phyloP scores from a whole-genome alignment of 2,113 vertebrate species.

The Amblyornis subalaris region DNA sequence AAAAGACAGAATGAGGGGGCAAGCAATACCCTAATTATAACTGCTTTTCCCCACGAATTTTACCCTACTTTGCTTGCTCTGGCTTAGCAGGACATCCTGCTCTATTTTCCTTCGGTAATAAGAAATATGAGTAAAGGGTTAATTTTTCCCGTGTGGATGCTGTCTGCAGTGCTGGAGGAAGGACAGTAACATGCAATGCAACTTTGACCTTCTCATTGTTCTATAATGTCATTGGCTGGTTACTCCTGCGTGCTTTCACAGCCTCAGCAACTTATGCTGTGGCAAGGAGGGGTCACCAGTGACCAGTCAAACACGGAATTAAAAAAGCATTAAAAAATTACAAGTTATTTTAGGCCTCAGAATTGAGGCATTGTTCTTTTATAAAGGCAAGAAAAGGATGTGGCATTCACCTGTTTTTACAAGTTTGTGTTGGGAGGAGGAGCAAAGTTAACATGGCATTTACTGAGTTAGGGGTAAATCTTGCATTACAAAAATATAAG shows the following conservation, averaged over 20 bases:
- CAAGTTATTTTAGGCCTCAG: background rate
- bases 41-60: background rate
- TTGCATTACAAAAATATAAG: background rate
- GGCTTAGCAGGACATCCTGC: constrained; percentile 13
- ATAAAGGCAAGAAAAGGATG: background rate
- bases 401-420: background rate
- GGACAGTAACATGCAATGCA: background rate
- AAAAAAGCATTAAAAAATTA: background rate
- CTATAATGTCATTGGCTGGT: constrained; percentile 50
- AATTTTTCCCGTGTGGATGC: constrained; percentile 48
- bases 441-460: background rate
- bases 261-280: constrained; percentile 21
- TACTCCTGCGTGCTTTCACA: background rate
- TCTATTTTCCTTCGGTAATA: constrained; percentile 7
- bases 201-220: constrained; percentile 42
- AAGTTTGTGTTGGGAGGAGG: background rate
- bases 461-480: background rate
- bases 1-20: constrained; percentile 32
- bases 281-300: constrained; percentile 21
- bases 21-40: constrained; percentile 50
- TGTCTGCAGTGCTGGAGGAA: constrained; percentile 9
- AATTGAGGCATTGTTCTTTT: background rate
- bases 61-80: constrained; percentile 3
- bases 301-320: background rate
- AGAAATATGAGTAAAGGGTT: constrained; percentile 43